Conservation (phyloP, 1,140 invertebrate genomes). For the Drosophila littoralis region DNA sequence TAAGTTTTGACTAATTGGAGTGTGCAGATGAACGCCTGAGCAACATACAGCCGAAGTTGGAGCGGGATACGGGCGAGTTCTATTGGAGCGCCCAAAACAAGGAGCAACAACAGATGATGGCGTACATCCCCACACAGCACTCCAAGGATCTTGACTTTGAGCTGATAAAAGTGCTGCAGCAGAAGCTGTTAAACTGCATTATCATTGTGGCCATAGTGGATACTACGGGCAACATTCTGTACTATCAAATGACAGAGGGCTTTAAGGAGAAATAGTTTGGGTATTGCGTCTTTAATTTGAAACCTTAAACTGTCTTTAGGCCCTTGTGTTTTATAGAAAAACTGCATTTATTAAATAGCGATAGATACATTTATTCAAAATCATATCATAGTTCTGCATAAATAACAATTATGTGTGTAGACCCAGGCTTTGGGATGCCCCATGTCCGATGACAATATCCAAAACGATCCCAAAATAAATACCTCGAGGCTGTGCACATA, state of each 20-base stretch:
- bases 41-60: conserved; percentile 37
- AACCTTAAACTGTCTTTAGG: too few species aligned
- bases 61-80: conserved; percentile 39
- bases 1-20: too few species aligned
- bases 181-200: conserved; percentile 19
- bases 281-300: too few species aligned
- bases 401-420: conserved; percentile 69
- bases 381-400: conserved; percentile 75
- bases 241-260: conserved; percentile 57
- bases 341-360: conserved; percentile 47
- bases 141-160: conserved; percentile 53
- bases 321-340: neutral
- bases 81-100: conserved; percentile 50
- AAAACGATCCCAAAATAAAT: neutral
- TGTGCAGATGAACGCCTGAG: conserved; percentile 32
- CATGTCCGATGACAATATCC: neutral
- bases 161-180: conserved; percentile 41
- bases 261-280: conserved; percentile 32
- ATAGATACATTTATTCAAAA: conserved; percentile 82
- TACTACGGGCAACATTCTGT: conserved; percentile 65
- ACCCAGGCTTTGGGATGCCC: conserved; percentile 4
- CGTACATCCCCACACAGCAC: conserved; percentile 51
- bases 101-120: neutral
- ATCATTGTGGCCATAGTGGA: conserved; percentile 61
- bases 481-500: conserved; percentile 34